A percentile compares a stretch with the other conserved stretches of the same genome.
Evolutionary conservation across 2,113 vertebrate genomes (phyloP).

Genomic region (human): GRCh38 chrX:69534501-69535000

Average conservation of each 20-base stretch:
- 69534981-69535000: not conserved
- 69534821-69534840: not conserved
- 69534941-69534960: not conserved
- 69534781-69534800: not conserved
- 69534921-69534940: not conserved
- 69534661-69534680: not conserved
- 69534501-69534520: not conserved
- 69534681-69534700: not conserved
- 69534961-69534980: not conserved
- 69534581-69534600: not conserved
- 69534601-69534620: not conserved
- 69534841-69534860: constrained; percentile 9
- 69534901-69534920: not conserved
- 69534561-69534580: not conserved
- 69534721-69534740: not conserved
- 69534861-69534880: not conserved
- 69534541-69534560: not conserved
- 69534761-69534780: not conserved
- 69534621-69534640: not conserved
- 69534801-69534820: not conserved
- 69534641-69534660: not conserved
- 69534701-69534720: not conserved
- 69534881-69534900: constrained; percentile 4
- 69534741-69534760: not conserved
- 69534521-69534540: not conserved